Conservation (phyloP, 30 jellyfish, hydroid and myxozoan genomes). For the Aurelia sp. region DNA sequence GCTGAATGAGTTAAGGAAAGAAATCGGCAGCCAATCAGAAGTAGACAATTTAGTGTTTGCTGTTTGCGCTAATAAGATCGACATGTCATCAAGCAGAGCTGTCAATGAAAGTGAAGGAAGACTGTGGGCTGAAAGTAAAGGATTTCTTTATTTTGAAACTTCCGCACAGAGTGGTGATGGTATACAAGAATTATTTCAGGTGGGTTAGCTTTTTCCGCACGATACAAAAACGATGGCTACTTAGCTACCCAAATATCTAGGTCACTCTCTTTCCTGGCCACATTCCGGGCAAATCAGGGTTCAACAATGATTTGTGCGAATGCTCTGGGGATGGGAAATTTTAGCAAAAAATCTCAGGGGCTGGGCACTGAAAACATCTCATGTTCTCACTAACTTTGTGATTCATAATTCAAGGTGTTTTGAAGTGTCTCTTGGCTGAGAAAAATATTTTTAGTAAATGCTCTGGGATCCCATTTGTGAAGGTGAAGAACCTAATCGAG, state of each 20-base stretch:
- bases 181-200: conserved; percentile 75
- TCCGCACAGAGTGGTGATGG: conserved; percentile 93
- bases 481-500: too few relatives aligned
- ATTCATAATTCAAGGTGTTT: not conserved
- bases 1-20: conserved; percentile 75
- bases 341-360: too few relatives aligned
- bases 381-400: too few relatives aligned
- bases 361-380: too few relatives aligned
- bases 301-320: too few relatives aligned
- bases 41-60: conserved; percentile 63
- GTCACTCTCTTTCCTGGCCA: too few relatives aligned
- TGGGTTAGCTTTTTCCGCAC: not conserved
- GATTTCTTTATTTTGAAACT: conserved; percentile 78
- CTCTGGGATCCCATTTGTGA: too few relatives aligned
- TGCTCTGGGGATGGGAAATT: too few relatives aligned
- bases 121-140: conserved; percentile 86
- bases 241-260: too few relatives aligned
- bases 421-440: not conserved
- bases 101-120: conserved; percentile 79
- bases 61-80: conserved; percentile 81
- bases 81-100: conserved; percentile 19
- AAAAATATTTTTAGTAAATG: not conserved
- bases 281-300: too few relatives aligned
- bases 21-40: conserved; percentile 53
- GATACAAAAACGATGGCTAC: not conserved